Percentiles rank a stretch among this genome's conserved stretches.
These are phyloP conservation scores for Nautilus pompilius DNA, from an alignment of 1,140 invertebrate species.

Conservation along the genomic window DNA sequence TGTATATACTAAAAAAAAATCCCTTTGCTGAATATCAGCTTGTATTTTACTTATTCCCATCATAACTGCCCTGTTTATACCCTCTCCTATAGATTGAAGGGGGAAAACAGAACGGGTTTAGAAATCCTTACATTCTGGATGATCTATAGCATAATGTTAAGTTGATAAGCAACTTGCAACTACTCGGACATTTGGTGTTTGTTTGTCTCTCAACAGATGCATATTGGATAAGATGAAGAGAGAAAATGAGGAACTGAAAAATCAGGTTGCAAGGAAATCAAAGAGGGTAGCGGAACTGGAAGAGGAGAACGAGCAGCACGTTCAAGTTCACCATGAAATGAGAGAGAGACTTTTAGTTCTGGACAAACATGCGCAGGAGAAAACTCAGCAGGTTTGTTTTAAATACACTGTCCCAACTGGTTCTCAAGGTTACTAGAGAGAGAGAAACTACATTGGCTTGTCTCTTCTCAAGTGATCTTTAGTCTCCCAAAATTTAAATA, in stretches of 20 bases:
- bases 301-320: slow-evolving; percentile 43
- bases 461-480: no score
- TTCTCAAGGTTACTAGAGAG: no score
- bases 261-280: slow-evolving; percentile 30
- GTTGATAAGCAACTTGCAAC: background rate
- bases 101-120: background rate
- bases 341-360: slow-evolving; percentile 41
- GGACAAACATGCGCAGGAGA: slow-evolving; percentile 43
- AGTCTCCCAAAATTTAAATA: no score
- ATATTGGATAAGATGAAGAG: slow-evolving; percentile 20
- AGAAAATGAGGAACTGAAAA: slow-evolving; percentile 30
- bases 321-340: slow-evolving; percentile 46
- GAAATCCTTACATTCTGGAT: background rate
- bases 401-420: no score
- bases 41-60: background rate
- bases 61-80: background rate
- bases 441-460: no score
- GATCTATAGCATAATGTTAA: background rate
- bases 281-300: slow-evolving; percentile 32
- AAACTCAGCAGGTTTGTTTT: slow-evolving; percentile 38
- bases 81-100: background rate
- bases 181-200: background rate
- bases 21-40: background rate
- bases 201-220: background rate
- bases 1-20: background rate